Conservation (phyloP, 2,113 vertebrate genomes). For the Myrmecophaga tridactyla region DNA sequence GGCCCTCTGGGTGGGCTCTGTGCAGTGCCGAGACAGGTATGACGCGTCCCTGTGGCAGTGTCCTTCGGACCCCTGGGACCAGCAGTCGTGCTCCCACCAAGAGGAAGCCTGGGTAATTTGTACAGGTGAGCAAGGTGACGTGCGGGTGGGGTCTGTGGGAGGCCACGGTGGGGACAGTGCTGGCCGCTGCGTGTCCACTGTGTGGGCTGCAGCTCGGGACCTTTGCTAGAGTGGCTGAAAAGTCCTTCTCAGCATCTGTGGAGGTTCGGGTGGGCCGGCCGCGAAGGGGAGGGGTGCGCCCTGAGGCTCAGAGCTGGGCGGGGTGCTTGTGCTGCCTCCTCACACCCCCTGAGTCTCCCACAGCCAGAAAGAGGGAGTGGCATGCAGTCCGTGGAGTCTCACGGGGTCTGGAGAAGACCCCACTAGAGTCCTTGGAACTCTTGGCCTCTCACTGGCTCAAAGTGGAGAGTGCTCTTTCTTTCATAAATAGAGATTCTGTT, state of each 20-base stretch:
- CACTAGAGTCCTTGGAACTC: background rate
- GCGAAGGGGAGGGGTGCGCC: background rate
- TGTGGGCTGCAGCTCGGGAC: too few relatives aligned
- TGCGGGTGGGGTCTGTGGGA: background rate
- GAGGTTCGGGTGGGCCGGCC: background rate
- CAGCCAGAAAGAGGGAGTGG: background rate
- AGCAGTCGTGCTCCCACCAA: background rate
- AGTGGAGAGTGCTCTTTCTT: background rate
- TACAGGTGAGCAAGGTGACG: background rate
- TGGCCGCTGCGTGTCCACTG: too few relatives aligned
- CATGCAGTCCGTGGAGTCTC: too few relatives aligned
- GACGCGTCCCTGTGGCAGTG: slow-evolving; percentile 32
- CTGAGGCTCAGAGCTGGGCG: background rate
- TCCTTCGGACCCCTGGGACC: background rate
- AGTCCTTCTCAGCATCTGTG: background rate
- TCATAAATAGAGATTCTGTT: background rate
- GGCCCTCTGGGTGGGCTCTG: background rate
- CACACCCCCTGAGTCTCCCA: background rate
- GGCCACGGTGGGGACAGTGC: background rate
- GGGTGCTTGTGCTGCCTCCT: background rate
- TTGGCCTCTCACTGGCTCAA: background rate
- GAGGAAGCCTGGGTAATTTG: slow-evolving; percentile 40
- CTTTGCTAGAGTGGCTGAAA: too few relatives aligned
- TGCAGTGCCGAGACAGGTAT: background rate
- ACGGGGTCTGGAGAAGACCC: too few relatives aligned